These are phyloP conservation scores for Sander vitreus DNA, from an alignment of 2,113 vertebrate species.

Conservation along the genomic window DNA sequence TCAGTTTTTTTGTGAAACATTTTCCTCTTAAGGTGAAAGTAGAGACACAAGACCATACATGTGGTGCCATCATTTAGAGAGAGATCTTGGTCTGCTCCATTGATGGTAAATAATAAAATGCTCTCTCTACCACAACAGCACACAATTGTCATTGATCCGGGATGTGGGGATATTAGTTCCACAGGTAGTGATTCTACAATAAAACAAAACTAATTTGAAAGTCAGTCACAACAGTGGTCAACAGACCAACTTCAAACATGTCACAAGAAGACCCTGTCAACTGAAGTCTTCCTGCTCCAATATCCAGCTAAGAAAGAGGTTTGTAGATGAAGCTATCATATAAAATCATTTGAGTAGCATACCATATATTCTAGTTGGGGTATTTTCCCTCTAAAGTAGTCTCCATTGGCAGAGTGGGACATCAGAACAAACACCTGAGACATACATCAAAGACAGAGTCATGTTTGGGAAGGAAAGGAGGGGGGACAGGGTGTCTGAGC, in stretches of 20 bases:
- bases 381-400: background rate
- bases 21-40: background rate
- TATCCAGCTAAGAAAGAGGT: background rate
- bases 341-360: background rate
- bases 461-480: constrained; percentile 18
- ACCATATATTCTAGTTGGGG: background rate
- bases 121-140: background rate
- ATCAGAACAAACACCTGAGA: constrained; percentile 59
- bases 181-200: background rate
- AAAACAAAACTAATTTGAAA: background rate
- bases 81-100: background rate
- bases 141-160: too few species aligned
- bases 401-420: background rate
- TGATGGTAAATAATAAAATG: background rate
- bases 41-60: background rate
- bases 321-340: background rate
- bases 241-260: background rate
- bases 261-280: background rate
- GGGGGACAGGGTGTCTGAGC: constrained; percentile 49
- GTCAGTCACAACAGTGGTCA: background rate
- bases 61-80: background rate
- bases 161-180: background rate
- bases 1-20: background rate
- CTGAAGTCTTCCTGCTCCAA: background rate
- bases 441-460: constrained; percentile 65